Evolutionary conservation across 2,113 vertebrate species (phyloP).

Genomic region (Ailuropoda melanoleuca): DNA sequence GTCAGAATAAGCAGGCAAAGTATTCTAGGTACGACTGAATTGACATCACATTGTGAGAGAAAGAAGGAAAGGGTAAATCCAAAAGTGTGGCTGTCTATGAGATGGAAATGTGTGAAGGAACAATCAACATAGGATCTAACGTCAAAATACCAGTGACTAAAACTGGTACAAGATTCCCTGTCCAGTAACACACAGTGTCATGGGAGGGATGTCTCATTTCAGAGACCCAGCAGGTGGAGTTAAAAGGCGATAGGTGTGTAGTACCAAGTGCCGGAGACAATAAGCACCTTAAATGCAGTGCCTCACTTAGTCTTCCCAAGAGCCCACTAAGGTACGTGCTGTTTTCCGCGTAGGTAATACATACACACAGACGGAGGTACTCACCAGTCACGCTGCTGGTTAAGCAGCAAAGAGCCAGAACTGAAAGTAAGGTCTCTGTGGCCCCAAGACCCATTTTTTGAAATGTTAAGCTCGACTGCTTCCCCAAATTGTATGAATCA

Average conservation of each 20-base stretch:
- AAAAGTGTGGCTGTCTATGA: not conserved
- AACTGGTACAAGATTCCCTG: not conserved
- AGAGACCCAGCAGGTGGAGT: not conserved
- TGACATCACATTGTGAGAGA: not conserved
- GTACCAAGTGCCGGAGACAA: not conserved
- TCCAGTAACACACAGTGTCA: not conserved
- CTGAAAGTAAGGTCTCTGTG: not conserved
- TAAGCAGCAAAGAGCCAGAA: not conserved
- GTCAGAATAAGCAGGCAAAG: not conserved
- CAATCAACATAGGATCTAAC: not conserved
- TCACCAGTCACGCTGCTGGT: not conserved
- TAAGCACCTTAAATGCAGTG: not conserved
- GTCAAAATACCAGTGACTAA: not conserved
- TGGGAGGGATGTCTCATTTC: not conserved
- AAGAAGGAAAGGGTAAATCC: not conserved
- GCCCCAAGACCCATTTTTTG: constrained; percentile 2
- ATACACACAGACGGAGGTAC: not conserved
- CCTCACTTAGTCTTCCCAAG: not conserved
- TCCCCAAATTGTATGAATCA: not conserved
- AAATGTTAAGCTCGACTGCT: not conserved
- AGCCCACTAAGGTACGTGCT: not conserved
- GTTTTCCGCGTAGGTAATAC: not conserved
- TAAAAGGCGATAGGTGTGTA: not conserved
- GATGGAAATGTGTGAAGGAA: not conserved
- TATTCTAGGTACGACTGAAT: not conserved